These are phyloP conservation scores for Tetranychus urticae DNA, from an alignment of 1,140 invertebrate species.

Conservation along the genomic window DNA sequence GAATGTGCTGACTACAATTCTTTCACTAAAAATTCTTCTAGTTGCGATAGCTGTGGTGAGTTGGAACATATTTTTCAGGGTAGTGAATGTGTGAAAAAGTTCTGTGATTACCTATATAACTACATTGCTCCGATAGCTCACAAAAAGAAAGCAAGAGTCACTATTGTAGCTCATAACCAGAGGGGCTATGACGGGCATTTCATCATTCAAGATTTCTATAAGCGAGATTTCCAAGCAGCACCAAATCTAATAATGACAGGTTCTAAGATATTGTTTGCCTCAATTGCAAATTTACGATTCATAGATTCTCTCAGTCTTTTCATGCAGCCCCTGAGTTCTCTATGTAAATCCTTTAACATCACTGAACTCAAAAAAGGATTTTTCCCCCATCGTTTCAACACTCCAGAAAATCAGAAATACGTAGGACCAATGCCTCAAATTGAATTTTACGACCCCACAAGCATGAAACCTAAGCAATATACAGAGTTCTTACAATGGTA, in stretches of 20 bases:
- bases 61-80: not conserved
- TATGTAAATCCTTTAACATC: not conserved
- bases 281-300: not conserved
- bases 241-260: not conserved
- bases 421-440: not conserved
- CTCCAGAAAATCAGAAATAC: not conserved
- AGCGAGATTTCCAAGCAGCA: not conserved
- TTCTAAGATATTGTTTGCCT: not conserved
- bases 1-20: too few species aligned
- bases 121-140: not conserved
- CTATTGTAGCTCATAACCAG: not conserved
- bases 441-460: not conserved
- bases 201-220: not conserved
- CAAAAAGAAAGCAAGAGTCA: not conserved
- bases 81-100: not conserved
- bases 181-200: not conserved
- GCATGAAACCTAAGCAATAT: not conserved
- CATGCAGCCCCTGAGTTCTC: not conserved
- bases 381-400: not conserved
- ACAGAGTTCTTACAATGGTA: not conserved
- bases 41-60: not conserved
- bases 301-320: not conserved
- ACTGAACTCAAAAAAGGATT: not conserved
- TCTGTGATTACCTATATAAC: not conserved
- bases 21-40: too few species aligned